phyloP scores from a whole-genome alignment of 2,888 invertebrate genomes.

The Orchestes rusci region DNA sequence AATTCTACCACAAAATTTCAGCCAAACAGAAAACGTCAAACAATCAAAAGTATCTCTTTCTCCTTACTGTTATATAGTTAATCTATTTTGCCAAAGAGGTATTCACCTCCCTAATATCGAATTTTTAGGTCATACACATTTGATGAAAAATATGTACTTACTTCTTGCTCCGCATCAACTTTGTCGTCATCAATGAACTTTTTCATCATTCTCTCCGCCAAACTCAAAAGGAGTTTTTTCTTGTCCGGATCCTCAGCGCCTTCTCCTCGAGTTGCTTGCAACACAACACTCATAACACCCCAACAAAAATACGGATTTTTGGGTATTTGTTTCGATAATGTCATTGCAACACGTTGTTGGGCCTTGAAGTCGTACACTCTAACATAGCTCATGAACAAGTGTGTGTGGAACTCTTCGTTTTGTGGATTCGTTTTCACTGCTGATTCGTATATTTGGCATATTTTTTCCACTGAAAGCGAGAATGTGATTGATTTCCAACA shows the following conservation, averaged over 20 bases:
- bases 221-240: constrained; percentile 64
- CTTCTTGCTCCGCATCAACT: constrained; percentile 88
- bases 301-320: constrained; percentile 98
- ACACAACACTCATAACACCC: constrained; percentile 94
- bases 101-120: no score
- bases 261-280: constrained; percentile 63
- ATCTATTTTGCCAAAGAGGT: no score
- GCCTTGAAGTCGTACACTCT: constrained; percentile 81
- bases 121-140: neutral
- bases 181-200: constrained; percentile 83
- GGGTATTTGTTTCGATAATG: constrained; percentile 81
- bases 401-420: constrained; percentile 88
- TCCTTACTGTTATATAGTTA: no score
- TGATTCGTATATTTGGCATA: constrained; percentile 82
- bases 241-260: constrained; percentile 49
- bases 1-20: no score
- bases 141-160: constrained; percentile 4
- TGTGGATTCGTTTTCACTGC: constrained; percentile 78
- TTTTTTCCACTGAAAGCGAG: constrained; percentile 69
- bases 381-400: constrained; percentile 94
- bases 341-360: constrained; percentile 85
- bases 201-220: constrained; percentile 91
- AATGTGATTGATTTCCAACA: no score
- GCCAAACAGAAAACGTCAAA: no score
- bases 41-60: no score